A percentile compares a stretch with the other conserved stretches of the same genome.
Conservation (phyloP, 2,888 invertebrate species). For the Aromia moschata region DNA sequence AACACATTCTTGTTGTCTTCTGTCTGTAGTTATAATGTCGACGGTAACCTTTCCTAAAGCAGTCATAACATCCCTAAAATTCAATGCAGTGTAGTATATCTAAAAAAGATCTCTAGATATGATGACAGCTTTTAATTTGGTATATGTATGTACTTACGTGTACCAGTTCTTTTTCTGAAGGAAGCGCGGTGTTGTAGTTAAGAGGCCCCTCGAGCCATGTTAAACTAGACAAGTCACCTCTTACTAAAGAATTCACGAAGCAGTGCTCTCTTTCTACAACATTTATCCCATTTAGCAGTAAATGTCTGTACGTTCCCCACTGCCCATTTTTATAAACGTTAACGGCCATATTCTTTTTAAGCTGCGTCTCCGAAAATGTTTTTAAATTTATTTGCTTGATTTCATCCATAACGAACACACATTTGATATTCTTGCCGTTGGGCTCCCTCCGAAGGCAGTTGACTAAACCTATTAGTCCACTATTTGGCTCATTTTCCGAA, state of each 20-base stretch:
- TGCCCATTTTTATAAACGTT: conserved; percentile 75
- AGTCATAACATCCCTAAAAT: conserved; percentile 95
- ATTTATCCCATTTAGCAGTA: conserved; percentile 69
- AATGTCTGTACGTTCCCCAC: conserved; percentile 82
- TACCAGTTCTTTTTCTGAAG: conserved; percentile 40
- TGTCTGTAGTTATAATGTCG: conserved; percentile 78
- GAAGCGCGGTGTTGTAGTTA: conserved; percentile 24
- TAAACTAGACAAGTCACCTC: conserved; percentile 88
- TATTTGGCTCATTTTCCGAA: conserved; percentile 72
- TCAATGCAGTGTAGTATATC: conserved; percentile 78
- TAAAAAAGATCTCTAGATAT: conserved; percentile 31
- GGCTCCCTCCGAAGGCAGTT: conserved; percentile 75
- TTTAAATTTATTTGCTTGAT: conserved; percentile 73
- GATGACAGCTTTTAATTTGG: neutral
- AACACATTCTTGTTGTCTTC: conserved; percentile 72
- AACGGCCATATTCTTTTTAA: conserved; percentile 78
- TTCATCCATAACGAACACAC: conserved; percentile 67
- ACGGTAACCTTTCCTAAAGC: conserved; percentile 89
- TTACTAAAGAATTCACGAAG: conserved; percentile 77
- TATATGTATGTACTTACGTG: conserved; percentile 30
- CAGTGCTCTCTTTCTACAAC: conserved; percentile 71
- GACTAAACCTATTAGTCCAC: conserved; percentile 82
- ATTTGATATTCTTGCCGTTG: conserved; percentile 60
- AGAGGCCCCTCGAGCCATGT: conserved; percentile 82
- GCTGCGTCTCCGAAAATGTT: conserved; percentile 71